phyloP scores from a whole-genome alignment of 2,888 invertebrate genomes.

The Scotopteryx bipunctaria region DNA sequence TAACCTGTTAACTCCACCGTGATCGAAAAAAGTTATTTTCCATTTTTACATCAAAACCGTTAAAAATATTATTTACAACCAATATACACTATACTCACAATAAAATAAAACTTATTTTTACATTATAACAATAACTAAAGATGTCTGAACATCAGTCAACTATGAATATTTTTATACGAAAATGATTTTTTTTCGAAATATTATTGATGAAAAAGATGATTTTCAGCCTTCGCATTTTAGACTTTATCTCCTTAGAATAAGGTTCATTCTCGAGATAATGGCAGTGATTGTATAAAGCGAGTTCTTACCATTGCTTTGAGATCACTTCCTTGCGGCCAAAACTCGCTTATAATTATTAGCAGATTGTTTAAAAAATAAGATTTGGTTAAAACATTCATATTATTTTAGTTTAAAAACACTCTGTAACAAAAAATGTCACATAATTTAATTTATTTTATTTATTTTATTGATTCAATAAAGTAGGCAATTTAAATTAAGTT shows the following conservation, averaged over 20 bases:
- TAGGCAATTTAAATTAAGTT: no score
- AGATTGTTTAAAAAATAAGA: slow-evolving; percentile 37
- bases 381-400: slow-evolving; percentile 13
- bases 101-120: slow-evolving; percentile 38
- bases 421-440: not conserved
- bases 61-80: slow-evolving; percentile 80
- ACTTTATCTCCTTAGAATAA: slow-evolving; percentile 44
- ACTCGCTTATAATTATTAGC: slow-evolving; percentile 39
- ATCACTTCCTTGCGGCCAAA: slow-evolving; percentile 70
- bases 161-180: not conserved
- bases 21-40: not conserved
- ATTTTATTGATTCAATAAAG: no score
- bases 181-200: not conserved
- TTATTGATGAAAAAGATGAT: slow-evolving; percentile 19
- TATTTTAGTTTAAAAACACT: no score
- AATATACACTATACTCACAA: slow-evolving; percentile 69
- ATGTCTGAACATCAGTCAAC: slow-evolving; percentile 19
- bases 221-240: slow-evolving; percentile 51
- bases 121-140: slow-evolving; percentile 40
- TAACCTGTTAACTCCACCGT: not conserved
- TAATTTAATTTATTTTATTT: no score
- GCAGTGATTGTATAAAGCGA: slow-evolving; percentile 58
- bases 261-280: slow-evolving; percentile 58
- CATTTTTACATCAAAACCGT: slow-evolving; percentile 25
- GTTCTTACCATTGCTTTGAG: slow-evolving; percentile 63